Evolutionary conservation across 2,797 vertebrate species (phyloP).

Genomic region (Aselliscus stoliczkanus): DNA sequence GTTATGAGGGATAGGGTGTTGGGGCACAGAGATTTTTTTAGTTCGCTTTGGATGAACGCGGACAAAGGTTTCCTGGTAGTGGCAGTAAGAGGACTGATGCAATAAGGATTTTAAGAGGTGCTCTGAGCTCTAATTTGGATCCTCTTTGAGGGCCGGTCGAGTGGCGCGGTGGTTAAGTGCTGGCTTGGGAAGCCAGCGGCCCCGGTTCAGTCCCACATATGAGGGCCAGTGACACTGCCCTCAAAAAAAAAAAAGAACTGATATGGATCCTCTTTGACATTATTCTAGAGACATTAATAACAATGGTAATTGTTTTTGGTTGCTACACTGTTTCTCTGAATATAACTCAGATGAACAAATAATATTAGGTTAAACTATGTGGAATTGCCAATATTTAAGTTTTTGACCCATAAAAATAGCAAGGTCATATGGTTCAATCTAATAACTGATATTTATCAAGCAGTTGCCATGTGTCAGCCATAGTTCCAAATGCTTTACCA

Average conservation of each 20-base stretch:
- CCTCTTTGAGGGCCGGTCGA: too few relatives aligned
- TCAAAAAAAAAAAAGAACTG: too few relatives aligned
- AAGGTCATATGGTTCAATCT: neutral
- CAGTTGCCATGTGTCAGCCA: neutral
- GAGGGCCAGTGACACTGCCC: too few relatives aligned
- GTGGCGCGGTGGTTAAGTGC: too few relatives aligned
- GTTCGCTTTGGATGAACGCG: neutral
- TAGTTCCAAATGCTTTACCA: neutral
- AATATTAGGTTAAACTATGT: neutral
- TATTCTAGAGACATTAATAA: neutral
- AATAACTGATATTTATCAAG: neutral
- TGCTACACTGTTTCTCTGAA: neutral
- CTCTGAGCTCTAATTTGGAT: neutral
- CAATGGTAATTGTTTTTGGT: neutral
- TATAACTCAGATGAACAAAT: neutral
- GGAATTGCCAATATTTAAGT: neutral
- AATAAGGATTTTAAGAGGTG: neutral
- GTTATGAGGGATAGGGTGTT: neutral
- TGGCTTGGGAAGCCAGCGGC: too few relatives aligned
- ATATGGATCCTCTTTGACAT: neutral
- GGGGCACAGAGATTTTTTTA: neutral
- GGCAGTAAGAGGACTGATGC: neutral
- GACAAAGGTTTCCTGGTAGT: neutral
- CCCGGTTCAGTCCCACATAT: too few relatives aligned
- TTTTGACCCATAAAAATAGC: neutral